Percentiles rank a stretch among this genome's conserved stretches.
These are phyloP conservation scores for Leucophenga montana DNA, from an alignment of 2,888 invertebrate genomes.

Conservation along the genomic window DNA sequence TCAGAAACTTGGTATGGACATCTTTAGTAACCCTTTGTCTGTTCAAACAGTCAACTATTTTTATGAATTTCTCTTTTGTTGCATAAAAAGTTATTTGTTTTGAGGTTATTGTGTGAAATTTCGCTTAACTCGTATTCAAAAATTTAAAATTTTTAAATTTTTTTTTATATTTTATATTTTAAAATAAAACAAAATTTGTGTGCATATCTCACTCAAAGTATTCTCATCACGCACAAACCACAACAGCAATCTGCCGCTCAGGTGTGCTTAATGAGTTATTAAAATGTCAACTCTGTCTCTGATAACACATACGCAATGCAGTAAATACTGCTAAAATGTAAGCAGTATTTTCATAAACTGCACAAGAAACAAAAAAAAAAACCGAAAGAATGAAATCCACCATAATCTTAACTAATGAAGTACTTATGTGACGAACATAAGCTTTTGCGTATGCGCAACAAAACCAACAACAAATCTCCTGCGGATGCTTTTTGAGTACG, in stretches of 20 bases:
- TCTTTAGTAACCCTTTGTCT: too few species aligned
- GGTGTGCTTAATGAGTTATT: constrained; percentile 27
- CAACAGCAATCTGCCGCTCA: constrained; percentile 18
- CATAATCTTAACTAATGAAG: constrained; percentile 29
- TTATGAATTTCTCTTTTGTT: too few species aligned
- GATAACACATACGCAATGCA: constrained; percentile 12
- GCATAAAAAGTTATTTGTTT: too few species aligned
- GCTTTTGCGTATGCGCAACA: constrained; percentile 18
- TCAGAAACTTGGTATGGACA: too few species aligned
- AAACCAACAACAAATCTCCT: neutral
- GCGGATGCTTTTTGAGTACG: neutral
- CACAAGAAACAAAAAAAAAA: neutral
- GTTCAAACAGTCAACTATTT: too few species aligned
- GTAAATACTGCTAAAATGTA: neutral
- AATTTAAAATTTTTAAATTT: too few species aligned
- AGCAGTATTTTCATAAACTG: neutral
- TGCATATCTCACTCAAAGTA: too few species aligned
- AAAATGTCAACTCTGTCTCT: constrained; percentile 17
- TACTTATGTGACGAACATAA: constrained; percentile 28
- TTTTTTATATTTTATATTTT: too few species aligned
- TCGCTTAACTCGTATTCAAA: too few species aligned
- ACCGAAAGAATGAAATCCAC: neutral
- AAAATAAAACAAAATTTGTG: too few species aligned
- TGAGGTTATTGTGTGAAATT: too few species aligned
- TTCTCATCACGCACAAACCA: neutral